Evolutionary conservation across 2,888 invertebrate species (phyloP).

Genomic region (Liodrosophila aerea): DNA sequence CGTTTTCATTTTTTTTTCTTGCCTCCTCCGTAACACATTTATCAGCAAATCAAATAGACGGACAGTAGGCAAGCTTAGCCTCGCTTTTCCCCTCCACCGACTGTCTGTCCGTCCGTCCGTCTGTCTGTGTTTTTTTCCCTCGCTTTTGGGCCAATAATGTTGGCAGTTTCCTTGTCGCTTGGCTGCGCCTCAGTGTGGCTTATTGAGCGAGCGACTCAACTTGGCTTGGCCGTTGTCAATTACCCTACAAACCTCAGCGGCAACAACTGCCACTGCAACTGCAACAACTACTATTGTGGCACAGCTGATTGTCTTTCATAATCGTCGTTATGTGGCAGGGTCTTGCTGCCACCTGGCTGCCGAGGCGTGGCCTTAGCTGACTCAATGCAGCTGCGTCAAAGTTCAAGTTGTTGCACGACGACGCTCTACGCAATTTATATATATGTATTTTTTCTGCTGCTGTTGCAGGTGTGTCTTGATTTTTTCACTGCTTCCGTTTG

Average conservation of each 20-base stretch:
- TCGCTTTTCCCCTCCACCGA: constrained; percentile 11
- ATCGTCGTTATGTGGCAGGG: constrained; percentile 49
- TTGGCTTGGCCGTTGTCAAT: constrained; percentile 62
- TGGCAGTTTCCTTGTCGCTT: constrained; percentile 71
- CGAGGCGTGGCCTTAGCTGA: constrained; percentile 20
- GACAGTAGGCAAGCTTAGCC: constrained; percentile 58
- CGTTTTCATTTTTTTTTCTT: neutral
- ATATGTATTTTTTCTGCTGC: constrained; percentile 15
- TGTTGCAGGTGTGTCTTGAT: constrained; percentile 60
- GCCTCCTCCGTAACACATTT: constrained; percentile 47
- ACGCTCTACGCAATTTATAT: constrained; percentile 51
- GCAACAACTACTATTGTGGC: constrained; percentile 24
- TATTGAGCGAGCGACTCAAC: constrained; percentile 47
- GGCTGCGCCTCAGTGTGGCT: constrained; percentile 53
- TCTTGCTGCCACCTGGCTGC: constrained; percentile 39
- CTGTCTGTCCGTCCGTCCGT: constrained; percentile 6
- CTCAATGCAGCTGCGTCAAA: constrained; percentile 65
- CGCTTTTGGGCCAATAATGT: constrained; percentile 56
- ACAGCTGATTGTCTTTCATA: constrained; percentile 77
- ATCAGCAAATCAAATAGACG: constrained; percentile 55
- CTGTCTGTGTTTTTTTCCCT: constrained; percentile 12
- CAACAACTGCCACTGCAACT: constrained; percentile 16
- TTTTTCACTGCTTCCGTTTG: constrained; percentile 60
- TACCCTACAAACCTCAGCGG: constrained; percentile 73
- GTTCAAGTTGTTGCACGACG: constrained; percentile 70